Evolutionary conservation across 1,140 invertebrate genomes (phyloP), one percentile per base, ranked within the genome.

Genomic region (Drosophila equinoxialis): DNA sequence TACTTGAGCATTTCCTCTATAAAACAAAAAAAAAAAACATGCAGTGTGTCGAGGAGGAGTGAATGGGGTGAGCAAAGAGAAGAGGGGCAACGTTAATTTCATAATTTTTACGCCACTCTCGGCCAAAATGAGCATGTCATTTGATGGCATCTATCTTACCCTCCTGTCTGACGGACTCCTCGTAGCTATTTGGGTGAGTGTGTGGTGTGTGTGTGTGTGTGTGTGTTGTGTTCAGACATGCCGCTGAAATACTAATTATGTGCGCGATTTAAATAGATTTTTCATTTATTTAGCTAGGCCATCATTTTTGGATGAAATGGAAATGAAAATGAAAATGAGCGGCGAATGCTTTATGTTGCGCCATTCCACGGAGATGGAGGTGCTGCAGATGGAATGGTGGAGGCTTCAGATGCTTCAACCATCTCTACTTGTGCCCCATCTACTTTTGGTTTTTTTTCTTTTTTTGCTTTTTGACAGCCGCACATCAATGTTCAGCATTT

Each of bases 251-350:
- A 89, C 84, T 89, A 89, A 89, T 89, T 89, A 89, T 89, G 84
- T 89, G 84, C 84, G 80, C 84, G 84, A 89, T 89, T 89, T 89
- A 89, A 89, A 89, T 89, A 89, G 84, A 89, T 89, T 89, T 89
- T 89, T 89, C 80, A 89, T 89, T 89, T 89, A 89, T 84, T 89
- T 84, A 87, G 84, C 82, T 73, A 85, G 82, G 79, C 80, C 84
- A 87, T 89, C 83, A 87, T 80, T 87, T 83, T 74, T 75, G 65
- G 74, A 86, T 87, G 84, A 89, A 83, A 87, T 82, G 70, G 72
- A 87, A 83, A 86, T 77, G 75, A 77, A 77, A 77, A 71, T 55
- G 69, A 74, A 79, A 72, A 79, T 83, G 71, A 75, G 77, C 80
- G 74, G 84, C 84, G 89, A 89, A 89, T 89, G 85, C 89, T 89